Evolutionary conservation across 2,113 vertebrate species (phyloP).

Genomic region (Aspiorhynchus laticeps): DNA sequence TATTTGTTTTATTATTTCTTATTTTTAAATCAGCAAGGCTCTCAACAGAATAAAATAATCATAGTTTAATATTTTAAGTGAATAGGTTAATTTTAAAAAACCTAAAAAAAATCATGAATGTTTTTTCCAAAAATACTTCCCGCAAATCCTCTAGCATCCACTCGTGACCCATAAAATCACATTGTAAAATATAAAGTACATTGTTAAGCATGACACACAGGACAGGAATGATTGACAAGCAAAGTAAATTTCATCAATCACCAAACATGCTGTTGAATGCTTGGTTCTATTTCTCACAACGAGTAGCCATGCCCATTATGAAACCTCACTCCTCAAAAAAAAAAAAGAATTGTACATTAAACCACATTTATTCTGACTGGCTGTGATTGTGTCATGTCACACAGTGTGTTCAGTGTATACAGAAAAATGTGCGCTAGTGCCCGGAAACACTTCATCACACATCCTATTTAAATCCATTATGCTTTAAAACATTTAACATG

Average conservation of each 20-base stretch:
- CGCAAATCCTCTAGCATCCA: not conserved
- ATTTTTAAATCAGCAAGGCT: not conserved
- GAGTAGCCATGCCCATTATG: not conserved
- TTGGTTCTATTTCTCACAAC: not conserved
- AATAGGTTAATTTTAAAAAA: not conserved
- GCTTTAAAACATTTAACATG: slow-evolving; percentile 24
- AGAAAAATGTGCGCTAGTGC: not conserved
- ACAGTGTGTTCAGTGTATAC: not conserved
- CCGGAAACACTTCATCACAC: not conserved
- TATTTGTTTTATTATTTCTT: not conserved
- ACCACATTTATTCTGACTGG: not conserved
- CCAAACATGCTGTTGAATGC: not conserved
- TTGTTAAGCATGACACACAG: too few relatives aligned
- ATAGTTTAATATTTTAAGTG: not conserved
- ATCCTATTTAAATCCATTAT: not conserved
- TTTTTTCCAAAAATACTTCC: not conserved
- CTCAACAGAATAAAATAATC: not conserved
- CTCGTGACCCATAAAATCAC: not conserved
- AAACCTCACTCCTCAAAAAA: not conserved
- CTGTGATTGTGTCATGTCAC: not conserved
- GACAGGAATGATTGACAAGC: not conserved
- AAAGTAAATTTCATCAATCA: not conserved
- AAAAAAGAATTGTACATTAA: not conserved
- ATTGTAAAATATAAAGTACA: not conserved
- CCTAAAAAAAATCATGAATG: too few relatives aligned